Conservation (phyloP, 2,113 vertebrate species). For the Oriolus oriolus region DNA sequence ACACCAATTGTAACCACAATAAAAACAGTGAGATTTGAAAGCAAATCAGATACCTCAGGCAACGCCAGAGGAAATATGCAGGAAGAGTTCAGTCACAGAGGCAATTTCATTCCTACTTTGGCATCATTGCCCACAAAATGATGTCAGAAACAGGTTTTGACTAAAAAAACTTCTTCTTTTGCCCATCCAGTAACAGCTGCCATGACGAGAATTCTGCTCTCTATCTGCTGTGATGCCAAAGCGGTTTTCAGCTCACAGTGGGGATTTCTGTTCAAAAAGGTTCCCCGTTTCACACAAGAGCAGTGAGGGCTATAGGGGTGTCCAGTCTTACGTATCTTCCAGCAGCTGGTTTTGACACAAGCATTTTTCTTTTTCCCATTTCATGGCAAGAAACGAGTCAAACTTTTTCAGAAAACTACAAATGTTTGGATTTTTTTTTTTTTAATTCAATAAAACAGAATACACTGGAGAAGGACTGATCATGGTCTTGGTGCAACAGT, state of each 20-base stretch:
- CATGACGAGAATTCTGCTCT: background rate
- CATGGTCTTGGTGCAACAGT: background rate
- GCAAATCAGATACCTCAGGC: background rate
- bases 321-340: background rate
- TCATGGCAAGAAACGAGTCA: background rate
- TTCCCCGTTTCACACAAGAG: background rate
- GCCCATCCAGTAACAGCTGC: background rate
- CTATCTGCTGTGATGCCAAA: background rate
- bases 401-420: background rate
- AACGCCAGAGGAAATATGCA: background rate
- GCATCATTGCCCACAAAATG: rapidly evolving
- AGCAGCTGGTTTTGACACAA: background rate
- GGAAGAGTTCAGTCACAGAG: background rate
- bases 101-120: background rate
- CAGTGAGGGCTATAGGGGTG: background rate
- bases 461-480: background rate
- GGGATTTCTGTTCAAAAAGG: background rate
- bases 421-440: background rate
- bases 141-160: rapidly evolving
- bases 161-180: background rate
- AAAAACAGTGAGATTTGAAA: background rate
- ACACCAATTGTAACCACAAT: background rate
- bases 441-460: background rate
- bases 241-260: background rate
- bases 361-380: background rate